Evolutionary conservation across 2,797 vertebrate species (phyloP).

Genomic region (Macrochelys suwanniensis): DNA sequence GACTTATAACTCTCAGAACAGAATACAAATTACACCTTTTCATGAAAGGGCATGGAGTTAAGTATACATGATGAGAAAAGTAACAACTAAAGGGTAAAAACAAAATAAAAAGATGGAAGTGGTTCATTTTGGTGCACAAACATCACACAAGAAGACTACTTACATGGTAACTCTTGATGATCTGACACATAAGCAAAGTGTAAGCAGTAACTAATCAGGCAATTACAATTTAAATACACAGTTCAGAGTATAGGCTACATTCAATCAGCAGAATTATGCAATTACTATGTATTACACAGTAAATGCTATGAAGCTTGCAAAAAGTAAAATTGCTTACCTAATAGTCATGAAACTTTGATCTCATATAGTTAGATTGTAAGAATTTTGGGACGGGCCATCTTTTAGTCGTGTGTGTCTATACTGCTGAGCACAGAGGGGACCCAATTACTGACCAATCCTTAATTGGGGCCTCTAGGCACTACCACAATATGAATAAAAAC

Average conservation of each 20-base stretch:
- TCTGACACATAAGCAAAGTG: not conserved
- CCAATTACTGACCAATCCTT: too few relatives aligned
- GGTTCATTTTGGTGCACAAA: not conserved
- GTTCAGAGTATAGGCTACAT: not conserved
- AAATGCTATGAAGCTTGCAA: not conserved
- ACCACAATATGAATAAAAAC: too few relatives aligned
- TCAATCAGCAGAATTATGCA: not conserved
- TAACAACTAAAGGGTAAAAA: not conserved
- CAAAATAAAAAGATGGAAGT: not conserved
- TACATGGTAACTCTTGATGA: not conserved
- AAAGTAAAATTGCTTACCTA: not conserved
- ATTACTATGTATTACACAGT: not conserved
- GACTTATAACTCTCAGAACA: not conserved
- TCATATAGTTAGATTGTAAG: not conserved
- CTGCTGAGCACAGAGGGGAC: not conserved
- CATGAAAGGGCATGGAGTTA: not conserved
- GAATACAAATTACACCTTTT: not conserved
- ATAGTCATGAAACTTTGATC: not conserved
- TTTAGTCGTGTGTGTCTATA: not conserved
- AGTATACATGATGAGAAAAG: not conserved
- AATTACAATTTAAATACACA: not conserved
- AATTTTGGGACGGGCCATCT: not conserved
- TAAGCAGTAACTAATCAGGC: not conserved
- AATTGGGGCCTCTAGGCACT: too few relatives aligned
- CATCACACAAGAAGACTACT: not conserved